Conservation (phyloP, 2,888 invertebrate genomes). For the Marronus borbonicus region DNA sequence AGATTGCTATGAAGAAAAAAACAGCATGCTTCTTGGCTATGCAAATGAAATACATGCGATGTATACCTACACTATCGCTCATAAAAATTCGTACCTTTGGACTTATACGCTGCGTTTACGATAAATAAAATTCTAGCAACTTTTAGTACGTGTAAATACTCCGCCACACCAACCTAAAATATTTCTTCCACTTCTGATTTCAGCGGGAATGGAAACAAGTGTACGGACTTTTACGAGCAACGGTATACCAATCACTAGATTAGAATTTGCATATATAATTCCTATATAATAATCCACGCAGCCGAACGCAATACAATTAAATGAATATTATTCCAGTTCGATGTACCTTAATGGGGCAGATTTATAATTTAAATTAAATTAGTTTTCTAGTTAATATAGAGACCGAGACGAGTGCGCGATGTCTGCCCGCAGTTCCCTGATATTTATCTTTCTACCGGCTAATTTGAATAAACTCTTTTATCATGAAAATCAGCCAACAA, state of each 20-base stretch:
- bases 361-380: slow-evolving; percentile 57
- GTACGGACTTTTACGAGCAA: neutral
- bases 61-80: slow-evolving; percentile 23
- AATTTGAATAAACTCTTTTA: slow-evolving; percentile 54
- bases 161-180: no score
- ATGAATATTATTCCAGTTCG: slow-evolving; percentile 62
- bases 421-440: slow-evolving; percentile 44
- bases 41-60: slow-evolving; percentile 62
- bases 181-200: no score
- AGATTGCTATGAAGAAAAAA: slow-evolving; percentile 38
- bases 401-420: slow-evolving; percentile 16
- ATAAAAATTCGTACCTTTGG: no score
- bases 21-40: slow-evolving; percentile 62
- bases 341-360: slow-evolving; percentile 60
- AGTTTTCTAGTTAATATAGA: slow-evolving; percentile 48
- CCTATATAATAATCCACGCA: slow-evolving; percentile 20
- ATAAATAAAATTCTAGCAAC: no score
- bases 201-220: no score
- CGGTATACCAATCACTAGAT: slow-evolving; percentile 49
- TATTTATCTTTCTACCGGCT: slow-evolving; percentile 52
- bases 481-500: slow-evolving; percentile 38
- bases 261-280: slow-evolving; percentile 64
- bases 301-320: slow-evolving; percentile 61
- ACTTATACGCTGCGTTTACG: no score
- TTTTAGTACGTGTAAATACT: no score